phyloP scores from a whole-genome alignment of 1,140 invertebrate genomes.

The Calliphora vicina region DNA sequence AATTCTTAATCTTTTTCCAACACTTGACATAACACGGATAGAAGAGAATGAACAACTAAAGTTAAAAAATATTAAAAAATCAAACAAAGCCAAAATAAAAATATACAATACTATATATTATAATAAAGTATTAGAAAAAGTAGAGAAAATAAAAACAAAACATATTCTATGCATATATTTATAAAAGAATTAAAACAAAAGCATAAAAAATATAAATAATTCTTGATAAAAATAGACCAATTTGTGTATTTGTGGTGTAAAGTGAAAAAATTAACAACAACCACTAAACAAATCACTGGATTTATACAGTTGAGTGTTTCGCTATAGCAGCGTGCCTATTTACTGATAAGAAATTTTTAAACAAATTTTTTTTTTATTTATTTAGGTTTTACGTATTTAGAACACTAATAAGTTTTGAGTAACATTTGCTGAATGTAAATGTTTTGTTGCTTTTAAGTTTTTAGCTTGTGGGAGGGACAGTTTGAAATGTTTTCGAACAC shows the following conservation, averaged over 20 bases:
- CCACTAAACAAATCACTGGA: neutral
- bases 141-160: neutral
- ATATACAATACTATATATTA: neutral
- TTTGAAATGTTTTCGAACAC: too few species aligned
- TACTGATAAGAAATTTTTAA: too few species aligned
- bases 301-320: neutral
- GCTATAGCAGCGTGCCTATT: neutral
- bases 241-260: neutral
- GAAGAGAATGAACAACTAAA: neutral
- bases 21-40: neutral
- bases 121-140: neutral
- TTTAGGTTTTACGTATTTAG: too few species aligned
- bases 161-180: neutral
- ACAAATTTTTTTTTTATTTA: too few species aligned
- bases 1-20: neutral
- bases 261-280: neutral
- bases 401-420: too few species aligned
- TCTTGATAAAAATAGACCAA: neutral
- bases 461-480: too few species aligned
- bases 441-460: too few species aligned
- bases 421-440: too few species aligned
- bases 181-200: too few species aligned
- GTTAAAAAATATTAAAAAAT: neutral
- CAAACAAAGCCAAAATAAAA: neutral
- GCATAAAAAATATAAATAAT: too few species aligned